Evolutionary conservation across 2,113 vertebrate genomes (phyloP).

Genomic region (Centropus bengalensis): DNA sequence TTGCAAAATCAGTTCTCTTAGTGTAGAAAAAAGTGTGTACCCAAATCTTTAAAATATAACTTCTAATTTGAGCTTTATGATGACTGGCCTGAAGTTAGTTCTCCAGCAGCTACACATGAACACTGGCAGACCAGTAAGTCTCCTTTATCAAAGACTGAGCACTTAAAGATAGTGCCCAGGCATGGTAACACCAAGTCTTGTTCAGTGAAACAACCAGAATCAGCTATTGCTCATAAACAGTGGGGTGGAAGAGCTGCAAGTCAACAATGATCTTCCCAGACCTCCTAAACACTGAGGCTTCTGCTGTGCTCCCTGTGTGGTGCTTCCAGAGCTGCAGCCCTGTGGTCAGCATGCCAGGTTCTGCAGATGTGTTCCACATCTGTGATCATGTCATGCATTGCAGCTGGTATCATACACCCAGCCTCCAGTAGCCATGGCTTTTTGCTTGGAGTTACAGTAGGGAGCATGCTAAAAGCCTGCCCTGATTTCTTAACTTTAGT

Average conservation of each 20-base stretch:
- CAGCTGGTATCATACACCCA: accelerated
- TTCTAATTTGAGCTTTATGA: neutral
- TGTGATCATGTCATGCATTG: accelerated
- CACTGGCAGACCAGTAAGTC: neutral
- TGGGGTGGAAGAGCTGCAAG: neutral
- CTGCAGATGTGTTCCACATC: neutral
- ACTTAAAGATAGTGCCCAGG: neutral
- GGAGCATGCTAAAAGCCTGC: neutral
- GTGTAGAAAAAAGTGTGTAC: neutral
- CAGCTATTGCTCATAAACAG: neutral
- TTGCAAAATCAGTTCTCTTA: neutral
- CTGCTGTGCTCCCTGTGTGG: accelerated
- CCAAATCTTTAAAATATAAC: neutral
- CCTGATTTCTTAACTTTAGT: neutral
- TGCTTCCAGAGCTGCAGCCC: neutral
- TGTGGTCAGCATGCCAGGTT: accelerated
- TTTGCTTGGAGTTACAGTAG: accelerated
- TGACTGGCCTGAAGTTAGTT: neutral
- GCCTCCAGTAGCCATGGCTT: accelerated
- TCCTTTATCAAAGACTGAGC: neutral
- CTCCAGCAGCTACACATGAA: accelerated
- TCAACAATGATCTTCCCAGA: neutral
- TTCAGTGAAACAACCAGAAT: neutral
- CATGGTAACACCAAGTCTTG: neutral
- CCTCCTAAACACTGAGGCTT: neutral